Base-by-base conservation (phyloP, 2,113 vertebrate species). In the Campylomormyrus numenius region DNA sequence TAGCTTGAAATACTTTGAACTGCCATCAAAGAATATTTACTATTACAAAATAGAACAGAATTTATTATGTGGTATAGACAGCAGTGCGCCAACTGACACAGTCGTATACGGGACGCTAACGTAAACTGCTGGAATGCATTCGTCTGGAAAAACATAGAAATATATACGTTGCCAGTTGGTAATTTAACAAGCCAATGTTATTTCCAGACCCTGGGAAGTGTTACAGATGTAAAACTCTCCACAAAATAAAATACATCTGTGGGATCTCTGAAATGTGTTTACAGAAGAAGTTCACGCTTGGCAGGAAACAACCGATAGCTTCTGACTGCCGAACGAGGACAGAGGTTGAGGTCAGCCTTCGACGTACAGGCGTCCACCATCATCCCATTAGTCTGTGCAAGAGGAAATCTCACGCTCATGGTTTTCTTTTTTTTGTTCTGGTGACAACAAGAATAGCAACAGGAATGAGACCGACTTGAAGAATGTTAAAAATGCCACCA, bases 11-110 rank as follows among this genome's bases (percentile, higher is more conserved):
- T 89, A 77, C 66, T 80, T 83, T 77, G 48, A 77, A 83, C 74
- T 89, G 31, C 49, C 88, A 84, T 89, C 24, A 46, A 89, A 80
- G 70, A 89, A 89, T 80, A 89, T 50, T 77, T 50, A 77, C 88
- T 8, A 52, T 52, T 49, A 74, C 46, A 89, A 74, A 74, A 88
- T 45, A 62, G 87, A 88, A 53, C 56, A 24, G 56, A 56, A 42
- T 88, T 88, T 46, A 89, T 89, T 52, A 24, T 89, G 53, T 52
- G 66, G 45, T 80, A 31, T 52, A 52, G 13, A 17, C 10, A 35
- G 45, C 85, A 39, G 27, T 2, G 21, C 19, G n/a, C 21, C 46
- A 50, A n/a, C 42, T 50, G 31, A 50, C 88, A 77, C 27, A 89
- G 45, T 45, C 49, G 21, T 45, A 58, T 24, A 58, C 3, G 5